These are phyloP conservation scores for Apotomis betuletana DNA, from an alignment of 2,888 invertebrate species.

Conservation along the genomic window DNA sequence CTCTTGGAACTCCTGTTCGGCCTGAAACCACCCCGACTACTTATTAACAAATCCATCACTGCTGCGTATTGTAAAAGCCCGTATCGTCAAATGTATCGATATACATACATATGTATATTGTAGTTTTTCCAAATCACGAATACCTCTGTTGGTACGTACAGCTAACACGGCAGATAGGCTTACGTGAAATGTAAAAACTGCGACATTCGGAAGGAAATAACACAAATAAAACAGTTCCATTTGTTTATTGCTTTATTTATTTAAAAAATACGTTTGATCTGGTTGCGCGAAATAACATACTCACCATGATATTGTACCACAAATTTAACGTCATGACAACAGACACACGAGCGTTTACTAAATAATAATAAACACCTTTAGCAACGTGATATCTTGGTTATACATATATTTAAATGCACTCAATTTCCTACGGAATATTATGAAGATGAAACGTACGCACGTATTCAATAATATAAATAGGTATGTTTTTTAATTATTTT, in stretches of 20 bases:
- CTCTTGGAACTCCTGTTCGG: conserved; percentile 74
- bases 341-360: conserved; percentile 6
- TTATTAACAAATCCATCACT: neutral
- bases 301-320: conserved; percentile 53
- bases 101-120: conserved; percentile 7
- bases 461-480: too few relatives aligned
- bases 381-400: neutral
- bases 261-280: conserved; percentile 50
- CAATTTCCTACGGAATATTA: neutral
- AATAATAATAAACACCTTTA: neutral
- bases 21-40: conserved; percentile 56
- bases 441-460: too few relatives aligned
- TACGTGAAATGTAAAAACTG: conserved; percentile 19
- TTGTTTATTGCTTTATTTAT: conserved; percentile 47
- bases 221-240: conserved; percentile 61
- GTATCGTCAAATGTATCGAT: neutral
- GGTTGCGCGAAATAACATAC: conserved; percentile 51
- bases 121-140: conserved; percentile 11
- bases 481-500: too few relatives aligned
- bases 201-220: conserved; percentile 49
- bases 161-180: neutral
- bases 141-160: neutral
- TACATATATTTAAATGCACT: neutral
- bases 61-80: neutral
- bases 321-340: conserved; percentile 5